Evolutionary conservation across 2,888 invertebrate genomes (phyloP), one percentile per base, ranked within the genome.

Genomic region (Tenthredo distinguenda): DNA sequence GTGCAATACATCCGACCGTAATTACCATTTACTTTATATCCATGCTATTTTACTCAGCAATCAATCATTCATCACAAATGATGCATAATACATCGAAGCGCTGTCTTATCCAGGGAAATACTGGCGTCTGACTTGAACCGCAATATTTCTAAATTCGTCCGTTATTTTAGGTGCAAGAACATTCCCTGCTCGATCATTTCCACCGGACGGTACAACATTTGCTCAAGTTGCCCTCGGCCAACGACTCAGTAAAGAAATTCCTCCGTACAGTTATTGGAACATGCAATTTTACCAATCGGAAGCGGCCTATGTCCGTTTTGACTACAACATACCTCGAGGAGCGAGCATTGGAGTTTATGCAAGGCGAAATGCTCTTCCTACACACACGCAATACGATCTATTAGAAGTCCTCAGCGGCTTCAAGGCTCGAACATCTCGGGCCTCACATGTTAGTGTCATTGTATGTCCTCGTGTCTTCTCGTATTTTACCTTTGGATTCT

Each of bases 231-330:
- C 96, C 89, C 95, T 98, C 92, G 98, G 98, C 88, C 97, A 98
- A 94, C 96, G 97, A 93, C 95, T 98, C 91, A 97, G 97, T 91
- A 97, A 97, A 94, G 97, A 97, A 94, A 98, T 99, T 92, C 97
- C 97, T 91, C 97, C 99, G 88, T 98, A 98, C 94, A 97, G 98
- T 93, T 99, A 99, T 94, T 99, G 99, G 99, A 98, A 98, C 94
- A 98, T 98, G 96, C 98, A 98, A 94, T 99, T 99, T 94, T 98
- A 98, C 94, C 98, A 99, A 94, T 97, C 98, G 87, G 97, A 98
- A 94, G 97, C 98, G 84, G 97, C 98, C 76, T 98, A 98, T 94
- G 97, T 99, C 84, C 97, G 98, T 93, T 99, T 99, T 93, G 98
- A 99, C 94, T 98, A 99, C 94, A 97, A 97, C 94, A 98, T 98